Conservation (phyloP, 2,888 invertebrate genomes). For the Epinotia nisella region DNA sequence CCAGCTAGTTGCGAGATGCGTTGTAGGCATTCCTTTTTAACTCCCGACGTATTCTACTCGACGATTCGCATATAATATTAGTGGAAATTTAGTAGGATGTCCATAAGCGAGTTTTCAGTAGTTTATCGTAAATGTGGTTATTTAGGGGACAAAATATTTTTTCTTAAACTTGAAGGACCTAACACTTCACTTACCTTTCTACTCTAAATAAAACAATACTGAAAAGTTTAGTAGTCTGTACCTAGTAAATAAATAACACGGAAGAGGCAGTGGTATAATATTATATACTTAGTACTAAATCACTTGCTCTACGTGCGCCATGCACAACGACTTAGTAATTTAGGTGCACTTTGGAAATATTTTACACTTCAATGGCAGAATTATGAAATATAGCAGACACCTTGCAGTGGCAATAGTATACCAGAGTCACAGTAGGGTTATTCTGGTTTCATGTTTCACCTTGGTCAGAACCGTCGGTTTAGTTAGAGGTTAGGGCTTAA, state of each 20-base stretch:
- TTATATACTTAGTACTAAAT: slow-evolving; percentile 8
- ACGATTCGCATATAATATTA: too few species aligned
- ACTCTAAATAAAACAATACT: background rate
- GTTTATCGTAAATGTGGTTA: too few species aligned
- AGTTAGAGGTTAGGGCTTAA: too few species aligned
- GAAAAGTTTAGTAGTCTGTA: background rate
- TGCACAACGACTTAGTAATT: slow-evolving; percentile 42
- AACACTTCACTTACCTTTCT: background rate
- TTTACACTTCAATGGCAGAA: slow-evolving; percentile 72
- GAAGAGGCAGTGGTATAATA: slow-evolving; percentile 9
- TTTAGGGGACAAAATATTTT: too few species aligned
- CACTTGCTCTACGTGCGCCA: slow-evolving; percentile 13
- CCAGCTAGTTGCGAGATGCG: too few species aligned
- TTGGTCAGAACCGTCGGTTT: too few species aligned
- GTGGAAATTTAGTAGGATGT: too few species aligned
- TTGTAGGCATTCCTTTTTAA: too few species aligned
- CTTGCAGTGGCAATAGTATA: slow-evolving; percentile 25
- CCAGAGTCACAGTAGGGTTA: slow-evolving; percentile 4
- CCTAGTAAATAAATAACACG: slow-evolving; percentile 1
- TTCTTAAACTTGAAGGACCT: too few species aligned
- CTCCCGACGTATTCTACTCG: too few species aligned
- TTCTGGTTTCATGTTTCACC: too few species aligned
- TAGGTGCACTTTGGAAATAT: slow-evolving; percentile 57
- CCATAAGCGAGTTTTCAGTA: too few species aligned
- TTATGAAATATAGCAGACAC: slow-evolving; percentile 68